Percentiles rank a stretch among this genome's conserved stretches.
Conservation (phyloP, 2,888 invertebrate species). For the Chrysodeixis includens region DNA sequence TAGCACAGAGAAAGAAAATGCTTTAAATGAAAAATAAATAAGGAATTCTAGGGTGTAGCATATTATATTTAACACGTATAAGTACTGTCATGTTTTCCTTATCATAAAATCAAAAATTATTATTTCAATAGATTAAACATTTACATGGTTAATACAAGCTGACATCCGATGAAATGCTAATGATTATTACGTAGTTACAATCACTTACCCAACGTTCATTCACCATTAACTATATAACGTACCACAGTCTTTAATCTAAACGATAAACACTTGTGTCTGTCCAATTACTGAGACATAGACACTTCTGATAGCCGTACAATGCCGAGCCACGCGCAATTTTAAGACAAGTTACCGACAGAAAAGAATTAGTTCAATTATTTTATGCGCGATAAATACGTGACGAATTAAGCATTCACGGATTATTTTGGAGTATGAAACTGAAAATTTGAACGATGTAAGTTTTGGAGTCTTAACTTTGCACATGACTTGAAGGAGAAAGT, state of each 20-base stretch:
- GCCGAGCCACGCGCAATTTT: constrained; percentile 58
- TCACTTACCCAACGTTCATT: constrained; percentile 47
- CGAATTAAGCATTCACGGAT: constrained; percentile 20
- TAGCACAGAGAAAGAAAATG: constrained; percentile 8
- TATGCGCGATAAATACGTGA: constrained; percentile 36
- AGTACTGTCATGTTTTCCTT: constrained; percentile 12
- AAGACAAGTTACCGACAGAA: constrained; percentile 37
- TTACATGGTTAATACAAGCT: constrained; percentile 59
- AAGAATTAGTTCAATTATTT: constrained; percentile 45
- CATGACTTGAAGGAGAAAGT: constrained; percentile 75
- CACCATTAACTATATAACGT: constrained; percentile 45
- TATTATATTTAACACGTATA: constrained; percentile 26
- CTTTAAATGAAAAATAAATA: constrained; percentile 1
- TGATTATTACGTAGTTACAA: constrained; percentile 50
- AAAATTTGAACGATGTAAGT: constrained; percentile 12
- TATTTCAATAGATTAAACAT: constrained; percentile 54
- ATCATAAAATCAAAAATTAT: constrained; percentile 16
- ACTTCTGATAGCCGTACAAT: constrained; percentile 45
- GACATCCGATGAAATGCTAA: constrained; percentile 52
- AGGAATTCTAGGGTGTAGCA: constrained; percentile 2
- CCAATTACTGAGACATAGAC: constrained; percentile 51
- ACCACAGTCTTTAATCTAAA: constrained; percentile 51
- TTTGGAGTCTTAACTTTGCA: constrained; percentile 68
- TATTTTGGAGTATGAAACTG: constrained; percentile 1
- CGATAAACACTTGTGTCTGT: constrained; percentile 48